Conservation (phyloP, 2,797 vertebrate genomes). For the Acanthurus leucopareius region DNA sequence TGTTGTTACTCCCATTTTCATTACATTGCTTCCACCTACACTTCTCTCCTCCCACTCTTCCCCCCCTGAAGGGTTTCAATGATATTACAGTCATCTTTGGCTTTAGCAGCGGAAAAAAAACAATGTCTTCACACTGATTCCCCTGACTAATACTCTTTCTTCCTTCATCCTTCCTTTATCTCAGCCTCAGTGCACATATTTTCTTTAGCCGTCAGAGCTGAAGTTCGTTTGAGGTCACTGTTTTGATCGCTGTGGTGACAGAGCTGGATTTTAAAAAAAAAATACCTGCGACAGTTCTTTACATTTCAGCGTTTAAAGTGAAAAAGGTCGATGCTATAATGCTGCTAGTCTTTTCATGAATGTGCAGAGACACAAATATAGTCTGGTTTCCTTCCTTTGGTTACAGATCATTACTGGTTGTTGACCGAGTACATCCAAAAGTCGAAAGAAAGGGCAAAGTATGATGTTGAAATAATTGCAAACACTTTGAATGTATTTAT, state of each 20-base stretch:
- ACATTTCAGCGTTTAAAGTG: background rate
- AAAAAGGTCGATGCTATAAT: conserved; percentile 4
- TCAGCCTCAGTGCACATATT: conserved; percentile 28
- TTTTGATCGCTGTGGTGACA: conserved; percentile 30
- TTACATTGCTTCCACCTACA: conserved; percentile 70
- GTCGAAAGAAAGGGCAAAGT: background rate
- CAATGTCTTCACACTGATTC: conserved; percentile 49
- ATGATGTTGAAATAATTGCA: background rate
- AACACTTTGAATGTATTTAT: no score
- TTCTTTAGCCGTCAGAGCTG: conserved; percentile 29
- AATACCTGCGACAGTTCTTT: conserved; percentile 16
- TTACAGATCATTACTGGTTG: background rate
- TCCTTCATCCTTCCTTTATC: background rate
- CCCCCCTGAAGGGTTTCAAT: conserved; percentile 47
- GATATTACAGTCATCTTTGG: conserved; percentile 66
- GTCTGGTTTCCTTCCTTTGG: background rate
- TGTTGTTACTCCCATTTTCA: conserved; percentile 79
- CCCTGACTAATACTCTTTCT: conserved; percentile 23
- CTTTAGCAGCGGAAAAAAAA: conserved; percentile 33
- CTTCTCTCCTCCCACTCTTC: conserved; percentile 58
- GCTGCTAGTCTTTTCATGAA: background rate
- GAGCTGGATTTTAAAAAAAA: conserved; percentile 4
- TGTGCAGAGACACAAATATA: background rate
- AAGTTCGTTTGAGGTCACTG: conserved; percentile 41
- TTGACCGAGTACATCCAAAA: background rate